These are phyloP conservation scores for Drosophila kepulauana DNA, from an alignment of 1,140 invertebrate genomes.

Conservation along the genomic window DNA sequence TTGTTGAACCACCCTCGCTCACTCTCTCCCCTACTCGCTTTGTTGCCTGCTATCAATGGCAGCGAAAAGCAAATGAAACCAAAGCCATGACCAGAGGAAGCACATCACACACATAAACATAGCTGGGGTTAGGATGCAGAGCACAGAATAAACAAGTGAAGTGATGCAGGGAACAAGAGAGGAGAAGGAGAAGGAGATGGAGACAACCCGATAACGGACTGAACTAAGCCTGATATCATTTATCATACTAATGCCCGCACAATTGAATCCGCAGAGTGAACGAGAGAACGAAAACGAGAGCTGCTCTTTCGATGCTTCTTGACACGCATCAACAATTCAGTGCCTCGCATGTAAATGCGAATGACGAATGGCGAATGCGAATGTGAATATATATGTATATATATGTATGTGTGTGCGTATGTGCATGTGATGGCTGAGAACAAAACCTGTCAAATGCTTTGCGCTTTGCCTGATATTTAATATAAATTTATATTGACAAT, in stretches of 20 bases:
- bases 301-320: constrained; percentile 9
- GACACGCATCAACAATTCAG: constrained; percentile 39
- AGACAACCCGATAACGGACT: background rate
- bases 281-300: background rate
- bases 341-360: constrained; percentile 15
- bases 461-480: constrained; percentile 55
- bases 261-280: constrained; percentile 47
- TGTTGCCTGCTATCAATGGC: too few relatives aligned
- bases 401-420: background rate
- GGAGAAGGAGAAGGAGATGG: background rate
- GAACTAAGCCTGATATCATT: constrained; percentile 54
- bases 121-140: constrained; percentile 2
- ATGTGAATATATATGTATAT: background rate
- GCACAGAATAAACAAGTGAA: constrained; percentile 14
- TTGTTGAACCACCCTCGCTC: too few relatives aligned
- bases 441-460: constrained; percentile 55
- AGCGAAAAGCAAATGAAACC: too few relatives aligned
- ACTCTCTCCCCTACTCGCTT: too few relatives aligned
- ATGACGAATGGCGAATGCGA: background rate
- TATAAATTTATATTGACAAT: constrained; percentile 56
- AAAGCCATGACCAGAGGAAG: background rate
- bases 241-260: constrained; percentile 66
- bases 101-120: background rate
- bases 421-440: constrained; percentile 17
- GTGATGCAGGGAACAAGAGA: background rate